Conservation (phyloP, 2,888 invertebrate genomes). For the Thera obeliscata region DNA sequence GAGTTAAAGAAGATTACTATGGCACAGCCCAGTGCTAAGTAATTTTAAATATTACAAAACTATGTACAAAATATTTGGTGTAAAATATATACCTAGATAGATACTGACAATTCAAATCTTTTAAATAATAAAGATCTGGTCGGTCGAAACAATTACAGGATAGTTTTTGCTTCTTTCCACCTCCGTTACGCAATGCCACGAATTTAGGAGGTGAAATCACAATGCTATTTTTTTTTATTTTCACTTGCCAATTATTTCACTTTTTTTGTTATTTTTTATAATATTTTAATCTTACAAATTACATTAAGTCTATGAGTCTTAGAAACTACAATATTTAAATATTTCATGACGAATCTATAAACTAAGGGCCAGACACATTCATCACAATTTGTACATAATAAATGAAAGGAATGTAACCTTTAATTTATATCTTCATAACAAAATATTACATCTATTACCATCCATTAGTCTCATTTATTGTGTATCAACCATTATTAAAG, state of each 20-base stretch:
- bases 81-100: conserved; percentile 62
- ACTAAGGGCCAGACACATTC: conserved; percentile 84
- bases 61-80: conserved; percentile 81
- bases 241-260: conserved; percentile 48
- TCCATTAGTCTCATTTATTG: conserved; percentile 76
- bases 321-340: conserved; percentile 76
- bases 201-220: conserved; percentile 70
- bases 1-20: conserved; percentile 67
- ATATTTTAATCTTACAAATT: conserved; percentile 63
- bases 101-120: conserved; percentile 79
- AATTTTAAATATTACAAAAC: conserved; percentile 61
- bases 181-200: conserved; percentile 59
- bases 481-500: conserved; percentile 82
- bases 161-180: conserved; percentile 64
- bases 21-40: conserved; percentile 66
- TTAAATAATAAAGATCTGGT: conserved; percentile 72
- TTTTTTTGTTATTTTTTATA: conserved; percentile 51
- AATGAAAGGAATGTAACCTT: conserved; percentile 85
- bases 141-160: conserved; percentile 85
- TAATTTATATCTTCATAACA: conserved; percentile 82
- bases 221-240: conserved; percentile 69
- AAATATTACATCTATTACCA: conserved; percentile 70
- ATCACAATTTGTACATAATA: conserved; percentile 76
- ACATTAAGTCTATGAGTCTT: conserved; percentile 75
- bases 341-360: conserved; percentile 83